Conservation (phyloP, 92 coral and sea anemone genomes). For the Epizoanthus stellaris region DNA sequence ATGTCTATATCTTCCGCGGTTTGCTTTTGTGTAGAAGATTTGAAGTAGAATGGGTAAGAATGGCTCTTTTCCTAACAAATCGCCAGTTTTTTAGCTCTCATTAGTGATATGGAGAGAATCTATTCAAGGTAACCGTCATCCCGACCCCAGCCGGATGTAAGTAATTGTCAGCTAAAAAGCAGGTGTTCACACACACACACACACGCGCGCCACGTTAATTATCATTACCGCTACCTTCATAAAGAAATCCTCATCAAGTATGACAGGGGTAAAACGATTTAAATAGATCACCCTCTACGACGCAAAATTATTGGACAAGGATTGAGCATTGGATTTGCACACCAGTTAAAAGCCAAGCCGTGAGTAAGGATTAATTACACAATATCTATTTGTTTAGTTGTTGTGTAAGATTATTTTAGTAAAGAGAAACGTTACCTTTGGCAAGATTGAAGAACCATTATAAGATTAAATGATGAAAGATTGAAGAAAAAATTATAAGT, state of each 20-base stretch:
- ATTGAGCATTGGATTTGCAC: too few species aligned
- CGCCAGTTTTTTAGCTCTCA: background rate
- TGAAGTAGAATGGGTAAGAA: background rate
- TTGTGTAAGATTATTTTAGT: too few species aligned
- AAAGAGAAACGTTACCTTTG: too few species aligned
- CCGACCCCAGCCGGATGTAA: constrained; percentile 9
- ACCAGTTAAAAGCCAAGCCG: too few species aligned
- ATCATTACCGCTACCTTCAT: constrained; percentile 1
- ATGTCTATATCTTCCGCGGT: background rate
- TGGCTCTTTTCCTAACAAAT: background rate
- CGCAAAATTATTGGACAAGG: too few species aligned
- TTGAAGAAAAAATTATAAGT: too few species aligned
- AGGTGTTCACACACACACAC: constrained; percentile 18
- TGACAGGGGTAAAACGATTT: background rate
- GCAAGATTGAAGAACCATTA: too few species aligned
- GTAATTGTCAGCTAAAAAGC: background rate
- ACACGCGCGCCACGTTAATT: background rate
- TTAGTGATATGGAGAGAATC: constrained; percentile 3
- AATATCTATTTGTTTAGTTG: too few species aligned
- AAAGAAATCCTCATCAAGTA: background rate
- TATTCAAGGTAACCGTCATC: background rate
- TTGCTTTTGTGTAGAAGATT: background rate
- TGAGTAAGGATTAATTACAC: too few species aligned
- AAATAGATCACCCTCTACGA: too few species aligned
- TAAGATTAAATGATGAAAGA: too few species aligned